Evolutionary conservation across 2,888 invertebrate species (phyloP).

Genomic region (Chymomyza caudatula): DNA sequence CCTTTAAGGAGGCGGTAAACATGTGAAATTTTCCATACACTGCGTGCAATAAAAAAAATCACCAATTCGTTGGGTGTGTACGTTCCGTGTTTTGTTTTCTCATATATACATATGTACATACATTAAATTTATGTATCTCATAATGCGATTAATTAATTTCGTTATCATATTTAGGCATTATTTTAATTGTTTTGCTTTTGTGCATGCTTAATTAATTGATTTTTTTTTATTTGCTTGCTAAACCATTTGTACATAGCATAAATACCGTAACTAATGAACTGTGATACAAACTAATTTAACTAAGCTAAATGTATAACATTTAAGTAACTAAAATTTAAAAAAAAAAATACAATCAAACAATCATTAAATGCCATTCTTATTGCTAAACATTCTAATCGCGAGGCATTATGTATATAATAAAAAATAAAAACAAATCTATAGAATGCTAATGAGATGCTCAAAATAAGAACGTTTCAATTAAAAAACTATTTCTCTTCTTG

Average conservation of each 20-base stretch:
- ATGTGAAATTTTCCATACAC: conserved; percentile 4
- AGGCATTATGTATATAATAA: conserved; percentile 16
- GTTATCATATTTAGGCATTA: background rate
- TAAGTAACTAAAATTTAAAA: conserved; percentile 1
- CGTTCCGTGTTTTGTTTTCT: conserved; percentile 5
- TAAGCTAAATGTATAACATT: background rate
- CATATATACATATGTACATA: conserved; percentile 6
- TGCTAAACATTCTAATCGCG: background rate
- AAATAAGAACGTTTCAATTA: conserved; percentile 26
- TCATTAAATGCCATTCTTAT: background rate
- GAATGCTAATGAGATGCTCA: conserved; percentile 69
- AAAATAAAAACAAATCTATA: conserved; percentile 36
- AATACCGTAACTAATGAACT: conserved; percentile 5
- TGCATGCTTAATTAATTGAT: conserved; percentile 29
- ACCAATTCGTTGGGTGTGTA: conserved; percentile 3
- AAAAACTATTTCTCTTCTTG: conserved; percentile 25
- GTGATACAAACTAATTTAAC: conserved; percentile 16
- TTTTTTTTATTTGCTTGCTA: conserved; percentile 30
- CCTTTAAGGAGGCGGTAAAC: no score
- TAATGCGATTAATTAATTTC: background rate
- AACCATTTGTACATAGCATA: conserved; percentile 1
- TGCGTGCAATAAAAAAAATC: conserved; percentile 3
- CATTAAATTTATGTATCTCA: conserved; percentile 7
- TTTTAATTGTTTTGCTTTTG: conserved; percentile 28
- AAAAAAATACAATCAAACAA: background rate